These are phyloP conservation scores for Helicoverpa armigera DNA, from an alignment of 1,140 invertebrate species.

Conservation along the genomic window DNA sequence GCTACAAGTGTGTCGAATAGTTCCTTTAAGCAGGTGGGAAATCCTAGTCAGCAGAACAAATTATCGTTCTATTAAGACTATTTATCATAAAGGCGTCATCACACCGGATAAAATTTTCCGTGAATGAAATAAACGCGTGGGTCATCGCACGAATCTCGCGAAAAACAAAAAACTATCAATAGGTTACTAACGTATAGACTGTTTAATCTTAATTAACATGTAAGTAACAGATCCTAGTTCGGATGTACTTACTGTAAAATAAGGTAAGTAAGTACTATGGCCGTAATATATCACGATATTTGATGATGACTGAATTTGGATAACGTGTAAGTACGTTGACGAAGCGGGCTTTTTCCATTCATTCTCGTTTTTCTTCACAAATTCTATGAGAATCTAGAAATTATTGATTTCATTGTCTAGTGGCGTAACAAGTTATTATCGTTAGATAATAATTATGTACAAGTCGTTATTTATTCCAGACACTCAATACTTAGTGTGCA, in stretches of 20 bases:
- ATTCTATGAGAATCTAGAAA: too few relatives aligned
- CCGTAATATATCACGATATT: neutral
- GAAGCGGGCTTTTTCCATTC: too few relatives aligned
- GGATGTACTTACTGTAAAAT: neutral
- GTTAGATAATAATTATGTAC: too few relatives aligned
- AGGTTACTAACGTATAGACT: neutral
- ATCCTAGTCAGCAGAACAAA: neutral
- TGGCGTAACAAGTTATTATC: too few relatives aligned
- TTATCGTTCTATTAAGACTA: conserved; percentile 7
- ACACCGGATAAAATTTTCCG: conserved; percentile 4
- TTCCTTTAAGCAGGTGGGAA: neutral
- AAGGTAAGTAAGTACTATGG: neutral
- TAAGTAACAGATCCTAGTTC: conserved; percentile 2
- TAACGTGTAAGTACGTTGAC: too few relatives aligned
- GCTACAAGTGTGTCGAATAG: too few relatives aligned
- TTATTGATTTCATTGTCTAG: too few relatives aligned
- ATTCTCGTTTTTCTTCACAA: too few relatives aligned
- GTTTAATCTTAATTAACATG: neutral
- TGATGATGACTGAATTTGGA: too few relatives aligned
- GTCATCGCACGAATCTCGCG: neutral
- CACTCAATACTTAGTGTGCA: too few relatives aligned
- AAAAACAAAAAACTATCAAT: neutral
- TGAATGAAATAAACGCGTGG: conserved; percentile 15
- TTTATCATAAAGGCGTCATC: conserved; percentile 21
- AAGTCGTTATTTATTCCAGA: too few relatives aligned